Percentiles rank a stretch among this genome's conserved stretches.
These are phyloP conservation scores for Dicerorhinus sumatrensis DNA, from an alignment of 2,113 vertebrate genomes.

Conservation along the genomic window DNA sequence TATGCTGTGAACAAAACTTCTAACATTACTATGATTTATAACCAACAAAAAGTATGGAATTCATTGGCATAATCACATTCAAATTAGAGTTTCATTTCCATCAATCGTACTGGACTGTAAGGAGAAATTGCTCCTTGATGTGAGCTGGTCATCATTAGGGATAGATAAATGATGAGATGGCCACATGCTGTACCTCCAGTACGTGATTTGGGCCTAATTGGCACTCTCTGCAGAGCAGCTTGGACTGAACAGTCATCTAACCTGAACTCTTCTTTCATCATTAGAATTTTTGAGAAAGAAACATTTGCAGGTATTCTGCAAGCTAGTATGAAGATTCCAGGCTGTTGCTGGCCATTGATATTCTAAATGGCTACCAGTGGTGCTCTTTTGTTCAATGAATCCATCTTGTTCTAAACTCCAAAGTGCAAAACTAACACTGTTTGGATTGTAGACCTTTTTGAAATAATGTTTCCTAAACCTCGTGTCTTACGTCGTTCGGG, in stretches of 20 bases:
- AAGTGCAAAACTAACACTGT: background rate
- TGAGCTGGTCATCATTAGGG: constrained; percentile 45
- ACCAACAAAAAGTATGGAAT: background rate
- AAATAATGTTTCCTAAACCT: background rate
- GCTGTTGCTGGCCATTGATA: background rate
- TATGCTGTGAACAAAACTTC: background rate
- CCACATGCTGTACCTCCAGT: background rate
- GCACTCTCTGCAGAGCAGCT: background rate
- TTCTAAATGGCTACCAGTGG: background rate
- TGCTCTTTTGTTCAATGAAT: background rate
- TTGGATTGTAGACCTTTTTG: background rate
- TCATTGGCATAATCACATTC: constrained; percentile 56
- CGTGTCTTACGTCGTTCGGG: background rate
- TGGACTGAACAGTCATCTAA: background rate
- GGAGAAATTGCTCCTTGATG: constrained; percentile 49
- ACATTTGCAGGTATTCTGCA: background rate
- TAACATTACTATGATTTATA: constrained; percentile 17
- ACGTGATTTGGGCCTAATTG: constrained; percentile 27
- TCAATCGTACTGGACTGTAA: constrained; percentile 3
- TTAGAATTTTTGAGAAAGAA: constrained; percentile 28
- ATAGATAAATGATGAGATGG: constrained; percentile 23
- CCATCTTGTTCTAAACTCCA: background rate
- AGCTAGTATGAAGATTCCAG: background rate
- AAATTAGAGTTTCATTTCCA: constrained; percentile 52
- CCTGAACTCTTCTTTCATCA: constrained; percentile 37